Percentiles rank a stretch among this genome's conserved stretches.
These are phyloP conservation scores for Amiota mariae DNA, from an alignment of 2,888 invertebrate species.

Conservation along the genomic window DNA sequence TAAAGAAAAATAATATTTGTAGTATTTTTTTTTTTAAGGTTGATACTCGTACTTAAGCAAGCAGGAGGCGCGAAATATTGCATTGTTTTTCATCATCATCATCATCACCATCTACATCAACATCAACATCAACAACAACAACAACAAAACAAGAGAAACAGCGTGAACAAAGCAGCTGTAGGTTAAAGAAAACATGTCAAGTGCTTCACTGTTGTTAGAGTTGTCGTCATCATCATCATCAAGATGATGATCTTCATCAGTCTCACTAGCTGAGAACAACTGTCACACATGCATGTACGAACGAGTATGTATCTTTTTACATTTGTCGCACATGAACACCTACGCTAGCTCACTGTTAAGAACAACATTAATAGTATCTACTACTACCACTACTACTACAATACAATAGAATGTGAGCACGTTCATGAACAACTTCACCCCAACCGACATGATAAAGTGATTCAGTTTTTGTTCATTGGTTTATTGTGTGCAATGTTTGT, in stretches of 20 bases:
- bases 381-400: no score
- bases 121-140: background rate
- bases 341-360: no score
- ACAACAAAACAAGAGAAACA: background rate
- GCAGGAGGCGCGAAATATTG: background rate
- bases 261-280: background rate
- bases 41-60: background rate
- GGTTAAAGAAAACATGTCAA: slow-evolving; percentile 35
- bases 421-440: background rate
- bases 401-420: no score
- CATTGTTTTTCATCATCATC: background rate
- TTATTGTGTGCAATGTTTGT: slow-evolving; percentile 8
- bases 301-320: background rate
- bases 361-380: no score
- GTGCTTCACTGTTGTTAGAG: background rate
- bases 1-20: no score
- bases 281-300: background rate
- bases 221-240: background rate
- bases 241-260: background rate
- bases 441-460: background rate
- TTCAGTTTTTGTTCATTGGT: background rate
- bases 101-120: background rate
- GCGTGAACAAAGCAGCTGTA: slow-evolving; percentile 1
- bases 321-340: background rate
- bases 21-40: background rate